Base-by-base conservation (phyloP, 2,797 vertebrate genomes). In the Tadarida brasiliensis region DNA sequence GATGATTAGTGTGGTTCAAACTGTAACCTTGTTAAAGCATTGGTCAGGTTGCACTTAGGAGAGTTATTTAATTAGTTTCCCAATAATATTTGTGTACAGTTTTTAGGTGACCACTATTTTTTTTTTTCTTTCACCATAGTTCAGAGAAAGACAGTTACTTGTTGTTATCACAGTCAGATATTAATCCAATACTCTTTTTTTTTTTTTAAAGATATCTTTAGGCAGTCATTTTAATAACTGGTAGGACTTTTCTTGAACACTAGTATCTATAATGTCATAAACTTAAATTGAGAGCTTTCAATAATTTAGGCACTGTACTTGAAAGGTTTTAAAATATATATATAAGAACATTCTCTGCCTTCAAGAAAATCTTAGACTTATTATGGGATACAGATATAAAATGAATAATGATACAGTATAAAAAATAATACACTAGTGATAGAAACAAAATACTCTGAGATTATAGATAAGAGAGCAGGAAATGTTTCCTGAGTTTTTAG, bases 31-130 rank as follows among this genome's bases (percentile, higher is more conserved):
- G 91, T 83, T 96, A 90, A 93, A 96, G 80, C 57, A 35, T 47
- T 96, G 96, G 97, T 97, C 92, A 96, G 47, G 68, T 93, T 89
- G 94, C 70, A 92, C 87, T 87, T 97, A 90, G 70, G 57, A 71
- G 47, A 89, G 49, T 95, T 97, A 96, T 94, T 92, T 96, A 97
- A 97, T 97, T 93, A 96, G 90, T 96, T 92, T 96, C 81, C 77
- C 80, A 93, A 39, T 84, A 92, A 82, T 96, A 73, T 97, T 96
- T 96, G 82, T 96, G 84, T 90, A 91, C 77, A 95, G 26, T 71
- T 87, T 96, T 96, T 93, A 86, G 47, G 83, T 94, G 87, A 96
- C 93, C 85, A 86, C 93, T 87, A 20, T 30, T 80, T 89, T 88
- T 93, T 94, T 95, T 95, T 67, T 68, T 71, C 89, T 88, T 86